Conservation (phyloP, 1,140 invertebrate genomes). For the Pogonus chalceus region DNA sequence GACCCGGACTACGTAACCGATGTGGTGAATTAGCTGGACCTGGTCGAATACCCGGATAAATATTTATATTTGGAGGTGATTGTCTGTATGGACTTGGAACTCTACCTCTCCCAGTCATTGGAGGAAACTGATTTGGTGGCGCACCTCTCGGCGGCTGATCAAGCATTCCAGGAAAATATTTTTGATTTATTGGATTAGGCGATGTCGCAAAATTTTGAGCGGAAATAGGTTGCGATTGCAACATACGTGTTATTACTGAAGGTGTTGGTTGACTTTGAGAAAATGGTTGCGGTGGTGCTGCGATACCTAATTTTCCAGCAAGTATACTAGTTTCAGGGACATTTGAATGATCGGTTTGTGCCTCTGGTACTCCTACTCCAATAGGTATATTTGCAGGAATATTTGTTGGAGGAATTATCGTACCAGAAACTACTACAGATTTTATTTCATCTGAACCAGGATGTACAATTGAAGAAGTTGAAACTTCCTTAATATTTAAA, state of each 20-base stretch:
- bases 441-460: conserved; percentile 9
- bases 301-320: conserved; percentile 29
- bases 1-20: conserved; percentile 8
- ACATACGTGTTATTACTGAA: conserved; percentile 53
- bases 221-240: conserved; percentile 39
- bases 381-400: no score
- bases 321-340: conserved; percentile 16
- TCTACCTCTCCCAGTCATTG: conserved; percentile 32
- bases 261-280: conserved; percentile 34
- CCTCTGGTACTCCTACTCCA: conserved; percentile 29
- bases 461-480: conserved; percentile 10
- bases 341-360: conserved; percentile 31
- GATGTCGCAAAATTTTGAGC: conserved; percentile 37
- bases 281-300: conserved; percentile 37
- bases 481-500: neutral
- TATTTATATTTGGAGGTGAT: conserved; percentile 19
- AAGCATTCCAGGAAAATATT: conserved; percentile 19
- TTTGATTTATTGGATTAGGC: conserved; percentile 31
- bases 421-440: conserved; percentile 28
- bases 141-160: conserved; percentile 14
- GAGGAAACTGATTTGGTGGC: conserved; percentile 13
- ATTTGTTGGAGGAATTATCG: conserved; percentile 29
- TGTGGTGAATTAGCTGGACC: conserved; percentile 10
- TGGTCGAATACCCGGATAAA: conserved; percentile 15
- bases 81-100: conserved; percentile 39